Base-by-base conservation (phyloP, 2,797 vertebrate genomes). In the Acomys russatus region DNA sequence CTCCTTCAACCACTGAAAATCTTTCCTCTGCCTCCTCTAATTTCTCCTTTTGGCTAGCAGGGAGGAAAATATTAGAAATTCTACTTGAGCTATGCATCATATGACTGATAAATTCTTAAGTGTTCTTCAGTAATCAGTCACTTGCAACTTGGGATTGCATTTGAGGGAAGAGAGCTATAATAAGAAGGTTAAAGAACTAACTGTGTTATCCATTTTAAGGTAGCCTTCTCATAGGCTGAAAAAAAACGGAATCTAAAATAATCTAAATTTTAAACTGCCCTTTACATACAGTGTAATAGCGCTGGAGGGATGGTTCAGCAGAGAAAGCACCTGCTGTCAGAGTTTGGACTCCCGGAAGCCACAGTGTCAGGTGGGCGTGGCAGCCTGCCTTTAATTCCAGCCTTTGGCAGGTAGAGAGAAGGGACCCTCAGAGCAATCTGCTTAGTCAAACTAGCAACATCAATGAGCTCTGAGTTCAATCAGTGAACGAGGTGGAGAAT, bases 111-210 rank as follows among this genome's bases (percentile, higher is more conserved):
- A 95, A 78, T 87, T 84, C 90, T 96, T 80, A 91, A 97, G 92
- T 38, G 94, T 91, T 93, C 97, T 97, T 96, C 74, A 96, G 95
- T 87, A 96, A 96, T 96, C 97, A 97, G 95, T 54, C 86, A 70
- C 97, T 78, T 64, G 94, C 94, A 89, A 79, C 49, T 93, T 78
- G 38, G 86, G 91, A 82, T 94, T 96, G 86, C 95, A 38, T 96
- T 93, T 94, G 90, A 92, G 54, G 51, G 64, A 78, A 86, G 88
- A 86, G 90, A n/a, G 23, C 20, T 88, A 5, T 94, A 87, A 93
- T 85, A 87, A 96, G 88, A 83, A 35, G 30, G 44, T 44, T 49
- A 35, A 80, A 90, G 74, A 85, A 80, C 30, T 17, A 85, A 80
- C 30, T 17, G 1, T 38, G 82, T 3, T 49, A 79, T 92, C 54